These are phyloP conservation scores for Drosophila nigromelanica DNA, from an alignment of 1,140 invertebrate genomes.

Conservation along the genomic window DNA sequence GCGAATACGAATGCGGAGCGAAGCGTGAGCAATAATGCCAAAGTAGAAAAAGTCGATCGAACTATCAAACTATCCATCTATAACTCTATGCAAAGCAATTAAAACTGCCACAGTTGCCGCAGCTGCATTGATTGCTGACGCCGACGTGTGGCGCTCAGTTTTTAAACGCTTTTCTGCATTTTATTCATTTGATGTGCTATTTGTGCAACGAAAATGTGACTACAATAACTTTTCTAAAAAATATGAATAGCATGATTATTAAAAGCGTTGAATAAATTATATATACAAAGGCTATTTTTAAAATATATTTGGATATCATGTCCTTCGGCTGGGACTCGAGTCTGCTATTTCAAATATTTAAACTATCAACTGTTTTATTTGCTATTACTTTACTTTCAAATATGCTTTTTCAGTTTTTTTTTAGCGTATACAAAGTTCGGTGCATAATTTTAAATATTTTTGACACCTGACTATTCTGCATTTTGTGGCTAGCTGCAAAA, in stretches of 20 bases:
- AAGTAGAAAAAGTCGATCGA: conserved; percentile 3
- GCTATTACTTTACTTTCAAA: too few species aligned
- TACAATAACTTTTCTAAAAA: background rate
- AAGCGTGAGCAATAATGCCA: conserved; percentile 24
- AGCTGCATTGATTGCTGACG: conserved; percentile 39
- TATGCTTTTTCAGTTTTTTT: too few species aligned
- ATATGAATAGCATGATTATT: too few species aligned
- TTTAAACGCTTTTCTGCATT: conserved; percentile 18
- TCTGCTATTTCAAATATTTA: too few species aligned
- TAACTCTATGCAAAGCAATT: conserved; percentile 55
- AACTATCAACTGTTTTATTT: too few species aligned
- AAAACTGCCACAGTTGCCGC: conserved; percentile 38
- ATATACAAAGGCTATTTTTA: too few species aligned
- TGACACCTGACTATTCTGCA: conserved; percentile 17
- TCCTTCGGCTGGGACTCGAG: too few species aligned
- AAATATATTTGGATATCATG: too few species aligned
- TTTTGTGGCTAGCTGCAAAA: conserved; percentile 34
- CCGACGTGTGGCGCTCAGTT: conserved; percentile 25
- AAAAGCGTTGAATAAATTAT: too few species aligned
- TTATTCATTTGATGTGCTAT: conserved; percentile 29
- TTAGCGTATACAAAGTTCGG: conserved; percentile 4
- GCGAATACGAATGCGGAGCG: background rate
- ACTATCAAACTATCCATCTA: conserved; percentile 18
- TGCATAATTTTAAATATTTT: background rate
- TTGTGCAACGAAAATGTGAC: background rate